phyloP scores from a whole-genome alignment of 2,888 invertebrate genomes.

The Yponomeuta cagnagella region DNA sequence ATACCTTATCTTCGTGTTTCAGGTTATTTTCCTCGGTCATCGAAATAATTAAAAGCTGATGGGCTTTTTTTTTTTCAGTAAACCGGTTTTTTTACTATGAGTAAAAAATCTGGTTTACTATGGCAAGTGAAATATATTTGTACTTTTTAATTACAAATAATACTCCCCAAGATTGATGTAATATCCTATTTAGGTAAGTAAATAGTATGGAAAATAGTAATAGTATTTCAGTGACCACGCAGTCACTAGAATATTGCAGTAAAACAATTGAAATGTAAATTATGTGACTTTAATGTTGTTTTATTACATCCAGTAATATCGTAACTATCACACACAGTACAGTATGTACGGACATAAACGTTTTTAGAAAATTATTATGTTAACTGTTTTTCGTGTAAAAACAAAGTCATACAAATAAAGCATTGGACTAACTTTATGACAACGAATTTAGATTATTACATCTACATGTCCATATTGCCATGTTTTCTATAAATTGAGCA shows the following conservation, averaged over 20 bases:
- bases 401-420: background rate
- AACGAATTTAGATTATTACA: background rate
- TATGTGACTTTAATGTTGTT: constrained; percentile 50
- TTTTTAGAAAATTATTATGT: background rate
- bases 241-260: constrained; percentile 20
- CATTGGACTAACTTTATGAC: background rate
- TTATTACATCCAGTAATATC: constrained; percentile 47
- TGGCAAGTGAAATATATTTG: too few species aligned
- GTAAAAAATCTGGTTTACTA: too few species aligned
- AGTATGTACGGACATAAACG: constrained; percentile 21
- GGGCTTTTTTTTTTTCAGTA: too few species aligned
- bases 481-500: background rate
- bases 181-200: too few species aligned
- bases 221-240: background rate
- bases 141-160: too few species aligned
- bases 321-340: constrained; percentile 38
- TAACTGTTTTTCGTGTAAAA: constrained; percentile 20
- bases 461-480: background rate
- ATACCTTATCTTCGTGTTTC: too few species aligned
- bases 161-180: too few species aligned
- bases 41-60: too few species aligned
- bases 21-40: too few species aligned
- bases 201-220: too few species aligned
- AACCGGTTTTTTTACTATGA: too few species aligned
- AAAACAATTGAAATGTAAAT: constrained; percentile 32